Evolutionary conservation across 2,113 vertebrate species (phyloP), one percentile per base, ranked within the genome.

Genomic region (Periophthalmodon schlosseri): DNA sequence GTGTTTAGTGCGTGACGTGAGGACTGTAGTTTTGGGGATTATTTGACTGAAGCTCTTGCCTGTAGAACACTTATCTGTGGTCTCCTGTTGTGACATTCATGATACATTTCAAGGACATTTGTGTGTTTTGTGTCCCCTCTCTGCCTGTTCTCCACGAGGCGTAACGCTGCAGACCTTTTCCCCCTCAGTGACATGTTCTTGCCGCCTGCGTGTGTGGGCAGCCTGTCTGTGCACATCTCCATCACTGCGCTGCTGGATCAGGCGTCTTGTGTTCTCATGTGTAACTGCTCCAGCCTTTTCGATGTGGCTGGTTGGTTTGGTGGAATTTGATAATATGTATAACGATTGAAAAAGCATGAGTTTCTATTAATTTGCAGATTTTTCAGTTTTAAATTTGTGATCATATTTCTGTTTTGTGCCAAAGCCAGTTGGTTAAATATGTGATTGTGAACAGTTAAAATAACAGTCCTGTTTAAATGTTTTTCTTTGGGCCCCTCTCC

Each of bases 161-260:
- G 50, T 86, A 80, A 70, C 69, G 73, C 47, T 73, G 67, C 66
- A 13, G 63, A 79, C 76, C 60, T 81, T 60, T 77, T 56, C 0
- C 57, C 46, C 69, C 68, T 73, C 47, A 52, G 65, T 74, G 73
- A 81, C 80, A 74, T 66, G 10, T 21, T 14, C 21, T 68, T 78
- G 67, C 73, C 69, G 69, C 0, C 1, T 68, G 68, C 73, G 68
- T 71, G 71, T 14, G 66, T 68, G 68, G 11, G 68, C 20, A 50
- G 24, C 33, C 63, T 89, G 89, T 90, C 86, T 76, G 69, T 73
- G 7, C 73, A 54, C 39, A 85, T 93, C 74, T 83, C 57, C 79
- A 84, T 91, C 86, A 86, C 50, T 78, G 10, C 66, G 23, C 73
- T 81, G 71, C 82, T 70, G 50, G 57, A 68, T 54, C 36, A 56